These are phyloP conservation scores for Meloidogyne floridensis DNA, from an alignment of 1,140 invertebrate genomes.

Conservation along the genomic window DNA sequence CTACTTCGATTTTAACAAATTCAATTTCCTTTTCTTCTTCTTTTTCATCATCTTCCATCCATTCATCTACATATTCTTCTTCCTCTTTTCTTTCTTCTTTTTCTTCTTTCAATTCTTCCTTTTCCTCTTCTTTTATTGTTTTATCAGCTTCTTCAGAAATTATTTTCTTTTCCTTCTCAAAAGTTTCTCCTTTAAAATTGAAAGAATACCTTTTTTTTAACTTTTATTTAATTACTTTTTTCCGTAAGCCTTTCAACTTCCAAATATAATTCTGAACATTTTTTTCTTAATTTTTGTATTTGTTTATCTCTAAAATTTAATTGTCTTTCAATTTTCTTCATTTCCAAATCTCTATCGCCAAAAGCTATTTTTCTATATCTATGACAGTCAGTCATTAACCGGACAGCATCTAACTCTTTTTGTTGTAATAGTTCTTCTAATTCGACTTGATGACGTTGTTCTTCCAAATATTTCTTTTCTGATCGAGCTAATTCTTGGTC, in stretches of 20 bases:
- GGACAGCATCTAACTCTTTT: constrained; percentile 35
- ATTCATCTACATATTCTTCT: constrained; percentile 1
- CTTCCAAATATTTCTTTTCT: constrained; percentile 31
- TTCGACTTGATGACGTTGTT: constrained; percentile 41
- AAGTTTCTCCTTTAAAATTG: neutral
- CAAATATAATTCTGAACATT: constrained; percentile 59
- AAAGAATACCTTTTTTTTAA: neutral
- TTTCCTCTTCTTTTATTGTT: neutral
- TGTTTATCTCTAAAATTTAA: constrained; percentile 58
- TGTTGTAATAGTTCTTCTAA: constrained; percentile 22
- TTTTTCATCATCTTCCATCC: constrained; percentile 8
- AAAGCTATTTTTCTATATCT: constrained; percentile 47
- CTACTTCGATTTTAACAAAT: neutral
- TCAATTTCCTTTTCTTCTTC: neutral
- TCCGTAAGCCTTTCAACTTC: constrained; percentile 48
- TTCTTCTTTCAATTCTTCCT: constrained; percentile 7
- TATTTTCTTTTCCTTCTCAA: constrained; percentile 7
- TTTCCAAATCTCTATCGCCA: constrained; percentile 50
- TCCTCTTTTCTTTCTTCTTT: constrained; percentile 8
- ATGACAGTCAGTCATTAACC: constrained; percentile 31
- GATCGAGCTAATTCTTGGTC: constrained; percentile 42
- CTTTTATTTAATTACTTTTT: neutral
- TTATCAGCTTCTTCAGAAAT: constrained; percentile 15
- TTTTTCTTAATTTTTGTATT: constrained; percentile 51
- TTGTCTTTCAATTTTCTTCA: constrained; percentile 51